These are phyloP conservation scores for Brevipalpus yothersi DNA, from an alignment of 1,140 invertebrate genomes.

Conservation along the genomic window DNA sequence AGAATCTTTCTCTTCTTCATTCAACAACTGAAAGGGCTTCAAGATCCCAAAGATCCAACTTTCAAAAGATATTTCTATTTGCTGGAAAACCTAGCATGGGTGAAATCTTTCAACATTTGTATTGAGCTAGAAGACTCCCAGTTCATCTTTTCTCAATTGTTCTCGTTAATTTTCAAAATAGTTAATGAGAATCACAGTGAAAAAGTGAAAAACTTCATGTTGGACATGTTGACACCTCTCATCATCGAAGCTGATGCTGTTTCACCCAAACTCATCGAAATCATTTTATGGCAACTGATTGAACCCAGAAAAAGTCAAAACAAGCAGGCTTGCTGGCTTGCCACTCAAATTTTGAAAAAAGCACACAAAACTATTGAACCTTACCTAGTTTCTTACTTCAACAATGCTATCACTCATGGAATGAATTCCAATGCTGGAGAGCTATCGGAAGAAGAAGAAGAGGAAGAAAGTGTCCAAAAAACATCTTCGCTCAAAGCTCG, in stretches of 20 bases:
- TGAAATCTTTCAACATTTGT: constrained; percentile 97
- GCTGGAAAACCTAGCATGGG: constrained; percentile 66
- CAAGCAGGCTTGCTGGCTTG: constrained; percentile 66
- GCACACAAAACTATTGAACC: constrained; percentile 73
- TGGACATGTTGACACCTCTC: constrained; percentile 75
- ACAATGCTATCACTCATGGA: constrained; percentile 5
- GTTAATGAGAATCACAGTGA: constrained; percentile 73
- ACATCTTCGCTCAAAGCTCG: not conserved
- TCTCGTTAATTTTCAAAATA: constrained; percentile 60
- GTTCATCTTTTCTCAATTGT: constrained; percentile 80
- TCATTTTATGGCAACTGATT: constrained; percentile 78
- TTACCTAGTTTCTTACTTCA: constrained; percentile 33
- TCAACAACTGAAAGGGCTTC: constrained; percentile 69
- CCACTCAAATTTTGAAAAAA: constrained; percentile 70
- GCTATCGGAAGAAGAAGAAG: constrained; percentile 7
- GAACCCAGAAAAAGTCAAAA: constrained; percentile 78
- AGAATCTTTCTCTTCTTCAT: constrained; percentile 52
- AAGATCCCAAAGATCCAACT: constrained; percentile 85
- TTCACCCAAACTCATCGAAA: constrained; percentile 73
- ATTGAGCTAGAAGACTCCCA: constrained; percentile 91
- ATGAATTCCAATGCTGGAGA: constrained; percentile 7
- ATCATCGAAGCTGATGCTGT: constrained; percentile 86
- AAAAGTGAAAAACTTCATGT: constrained; percentile 86
- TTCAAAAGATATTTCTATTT: constrained; percentile 92
- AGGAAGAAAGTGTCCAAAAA: not conserved